A percentile compares a stretch with the other conserved stretches of the same genome.
Conservation (phyloP, 2,888 invertebrate genomes). For the Meliscaeva auricollis region DNA sequence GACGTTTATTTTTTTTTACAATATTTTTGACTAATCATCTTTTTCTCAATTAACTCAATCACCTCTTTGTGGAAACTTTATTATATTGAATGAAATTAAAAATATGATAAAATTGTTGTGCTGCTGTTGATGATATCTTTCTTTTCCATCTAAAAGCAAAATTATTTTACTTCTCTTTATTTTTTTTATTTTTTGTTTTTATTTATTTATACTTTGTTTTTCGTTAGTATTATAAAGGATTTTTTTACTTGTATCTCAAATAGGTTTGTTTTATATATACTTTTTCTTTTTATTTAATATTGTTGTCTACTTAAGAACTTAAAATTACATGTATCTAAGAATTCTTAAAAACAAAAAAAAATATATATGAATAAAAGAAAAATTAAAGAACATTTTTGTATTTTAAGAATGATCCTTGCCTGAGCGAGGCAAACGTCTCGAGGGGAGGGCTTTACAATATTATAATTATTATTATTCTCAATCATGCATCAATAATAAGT, state of each 20-base stretch:
- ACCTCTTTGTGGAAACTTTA: not conserved
- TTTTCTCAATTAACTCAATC: conserved; percentile 33
- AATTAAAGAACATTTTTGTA: conserved; percentile 50
- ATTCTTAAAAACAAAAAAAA: conserved; percentile 65
- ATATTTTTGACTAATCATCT: conserved; percentile 15
- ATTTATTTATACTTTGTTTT: conserved; percentile 65
- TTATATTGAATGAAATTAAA: not conserved
- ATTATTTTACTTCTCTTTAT: conserved; percentile 59
- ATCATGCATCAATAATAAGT: conserved; percentile 54
- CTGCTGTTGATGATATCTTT: conserved; percentile 42
- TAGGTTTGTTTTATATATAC: conserved; percentile 52
- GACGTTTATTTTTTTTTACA: not conserved
- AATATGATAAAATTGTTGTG: too few relatives aligned
- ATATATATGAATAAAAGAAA: conserved; percentile 15
- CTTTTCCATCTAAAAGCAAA: conserved; percentile 64
- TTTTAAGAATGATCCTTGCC: conserved; percentile 56
- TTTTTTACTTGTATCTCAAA: conserved; percentile 71
- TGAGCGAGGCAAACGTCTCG: conserved; percentile 70
- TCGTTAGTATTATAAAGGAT: conserved; percentile 74
- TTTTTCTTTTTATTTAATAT: conserved; percentile 65
- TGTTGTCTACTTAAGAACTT: conserved; percentile 74
- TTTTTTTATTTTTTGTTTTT: conserved; percentile 24
- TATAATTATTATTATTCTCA: conserved; percentile 38
- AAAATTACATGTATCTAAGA: conserved; percentile 75
- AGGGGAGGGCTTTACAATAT: conserved; percentile 65